phyloP scores from a whole-genome alignment of 2,797 vertebrate genomes.

The Epinephelus malabaricus region DNA sequence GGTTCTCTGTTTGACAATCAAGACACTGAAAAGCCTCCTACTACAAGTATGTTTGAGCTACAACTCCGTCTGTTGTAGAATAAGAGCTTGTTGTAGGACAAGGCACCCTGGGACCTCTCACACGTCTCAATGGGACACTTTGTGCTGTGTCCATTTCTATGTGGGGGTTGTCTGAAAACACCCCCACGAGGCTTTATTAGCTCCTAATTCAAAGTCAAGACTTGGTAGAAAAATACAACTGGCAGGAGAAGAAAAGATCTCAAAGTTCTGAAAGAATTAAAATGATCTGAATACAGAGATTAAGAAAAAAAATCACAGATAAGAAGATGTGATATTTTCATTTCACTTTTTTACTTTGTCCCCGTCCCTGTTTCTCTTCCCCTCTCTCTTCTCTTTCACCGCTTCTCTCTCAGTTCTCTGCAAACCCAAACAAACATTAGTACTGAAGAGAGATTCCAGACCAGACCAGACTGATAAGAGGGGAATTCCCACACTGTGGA shows the following conservation, averaged over 20 bases:
- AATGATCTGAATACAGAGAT: slow-evolving; percentile 9
- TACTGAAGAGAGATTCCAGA: slow-evolving; percentile 69
- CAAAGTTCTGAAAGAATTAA: not conserved
- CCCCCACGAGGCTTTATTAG: slow-evolving; percentile 56
- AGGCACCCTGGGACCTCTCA: slow-evolving; percentile 51
- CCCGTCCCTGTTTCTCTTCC: slow-evolving; percentile 47
- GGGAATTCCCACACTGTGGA: slow-evolving; percentile 75
- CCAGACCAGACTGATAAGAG: slow-evolving; percentile 63
- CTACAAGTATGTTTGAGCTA: slow-evolving; percentile 71
- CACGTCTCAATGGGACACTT: slow-evolving; percentile 76
- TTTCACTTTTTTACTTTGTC: slow-evolving; percentile 24
- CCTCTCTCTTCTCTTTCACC: slow-evolving; percentile 43
- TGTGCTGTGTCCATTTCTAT: slow-evolving; percentile 69
- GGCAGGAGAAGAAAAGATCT: slow-evolving; percentile 11
- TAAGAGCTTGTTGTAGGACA: slow-evolving; percentile 70
- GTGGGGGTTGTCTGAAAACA: slow-evolving; percentile 56
- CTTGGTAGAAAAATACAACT: slow-evolving; percentile 23
- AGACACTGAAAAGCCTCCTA: slow-evolving; percentile 75
- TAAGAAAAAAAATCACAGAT: slow-evolving; percentile 5
- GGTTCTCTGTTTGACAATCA: slow-evolving; percentile 62
- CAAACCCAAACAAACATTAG: slow-evolving; percentile 76
- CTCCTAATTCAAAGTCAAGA: slow-evolving; percentile 50
- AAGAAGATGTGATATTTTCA: slow-evolving; percentile 8
- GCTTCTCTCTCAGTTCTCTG: slow-evolving; percentile 50
- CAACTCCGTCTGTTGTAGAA: slow-evolving; percentile 58